Evolutionary conservation across 1,140 invertebrate genomes (phyloP), one percentile per base, ranked within the genome.

Genomic region (Phymastichus coffea): DNA sequence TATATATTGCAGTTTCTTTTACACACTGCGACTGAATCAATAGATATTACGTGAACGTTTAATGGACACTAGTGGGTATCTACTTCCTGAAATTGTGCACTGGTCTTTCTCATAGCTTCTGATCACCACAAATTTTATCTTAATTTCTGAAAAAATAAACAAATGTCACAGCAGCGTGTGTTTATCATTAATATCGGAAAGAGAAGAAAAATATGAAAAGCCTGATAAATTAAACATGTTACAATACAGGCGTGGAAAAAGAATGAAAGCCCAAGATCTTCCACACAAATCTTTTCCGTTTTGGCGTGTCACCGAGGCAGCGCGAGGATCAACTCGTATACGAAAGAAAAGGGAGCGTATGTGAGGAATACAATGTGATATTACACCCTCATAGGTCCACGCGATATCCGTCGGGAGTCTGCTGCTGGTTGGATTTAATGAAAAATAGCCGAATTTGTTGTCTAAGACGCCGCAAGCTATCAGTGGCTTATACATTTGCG

Each of bases 401-500:
- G 41, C 33, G 52, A 20, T 28, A 41, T 20, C 41, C 53, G 52
- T 46, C 17, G 52, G 47, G 58, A 33, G 28, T 70, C 68, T 41
- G 23, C 61, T 53, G 66, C 70, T 70, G 69, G 62, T 54, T 44
- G 66, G 70, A 72, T 74, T 73, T 74, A 73, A 74, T 74, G 71
- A 74, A 74, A 74, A 74, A 70, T 74, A 63, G 71, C 66, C 63
- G 68, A 73, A 74, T 73, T 72, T 74, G 70, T 72, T 70, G 69
- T 67, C 65, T 74, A 65, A 67, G 53, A 57, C 47, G 53, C 53
- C 43, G 35, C 48, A 33, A 53, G 53, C 43, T 3, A n/a, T n/a
- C n/a, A n/a, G n/a, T n/a, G 17, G 40, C 41, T 51, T 53, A 59
- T 53, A 17, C 30, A 8, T 12, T 6, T 20, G 56, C 35, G 62